Evolutionary conservation across 1,140 invertebrate species (phyloP).

Genomic region (Anastatus disparis): DNA sequence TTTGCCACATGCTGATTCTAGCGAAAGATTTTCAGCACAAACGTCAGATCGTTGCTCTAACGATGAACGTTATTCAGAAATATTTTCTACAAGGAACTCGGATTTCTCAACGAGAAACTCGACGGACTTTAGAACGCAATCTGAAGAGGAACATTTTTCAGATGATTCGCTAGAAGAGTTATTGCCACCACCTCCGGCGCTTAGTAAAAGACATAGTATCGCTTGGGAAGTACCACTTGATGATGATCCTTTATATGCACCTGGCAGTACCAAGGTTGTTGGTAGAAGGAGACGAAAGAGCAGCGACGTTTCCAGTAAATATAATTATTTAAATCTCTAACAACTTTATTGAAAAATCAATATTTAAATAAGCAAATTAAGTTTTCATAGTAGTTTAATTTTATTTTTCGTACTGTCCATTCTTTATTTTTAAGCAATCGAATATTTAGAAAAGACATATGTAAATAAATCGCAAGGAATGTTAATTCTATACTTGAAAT

Average conservation of each 20-base stretch:
- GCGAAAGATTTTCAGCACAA: slow-evolving; percentile 57
- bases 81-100: slow-evolving; percentile 63
- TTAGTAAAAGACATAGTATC: slow-evolving; percentile 79
- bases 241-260: slow-evolving; percentile 75
- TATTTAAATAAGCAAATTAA: too few species aligned
- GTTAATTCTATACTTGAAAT: too few species aligned
- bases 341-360: too few species aligned
- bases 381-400: too few species aligned
- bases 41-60: slow-evolving; percentile 58
- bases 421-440: too few species aligned
- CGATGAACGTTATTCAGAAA: slow-evolving; percentile 59
- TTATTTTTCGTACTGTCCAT: too few species aligned
- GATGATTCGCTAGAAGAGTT: slow-evolving; percentile 83
- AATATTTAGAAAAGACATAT: too few species aligned
- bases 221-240: slow-evolving; percentile 85
- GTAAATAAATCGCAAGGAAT: too few species aligned
- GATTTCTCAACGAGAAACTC: slow-evolving; percentile 63
- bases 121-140: slow-evolving; percentile 64
- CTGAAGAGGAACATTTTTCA: slow-evolving; percentile 80
- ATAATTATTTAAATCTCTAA: too few species aligned
- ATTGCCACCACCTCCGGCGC: slow-evolving; percentile 71
- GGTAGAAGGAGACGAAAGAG: slow-evolving; percentile 68
- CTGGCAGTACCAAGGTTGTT: slow-evolving; percentile 78
- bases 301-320: slow-evolving; percentile 67
- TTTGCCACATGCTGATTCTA: slow-evolving; percentile 57